These are phyloP conservation scores for Epinotia nisella DNA, from an alignment of 2,888 invertebrate species.

Conservation along the genomic window DNA sequence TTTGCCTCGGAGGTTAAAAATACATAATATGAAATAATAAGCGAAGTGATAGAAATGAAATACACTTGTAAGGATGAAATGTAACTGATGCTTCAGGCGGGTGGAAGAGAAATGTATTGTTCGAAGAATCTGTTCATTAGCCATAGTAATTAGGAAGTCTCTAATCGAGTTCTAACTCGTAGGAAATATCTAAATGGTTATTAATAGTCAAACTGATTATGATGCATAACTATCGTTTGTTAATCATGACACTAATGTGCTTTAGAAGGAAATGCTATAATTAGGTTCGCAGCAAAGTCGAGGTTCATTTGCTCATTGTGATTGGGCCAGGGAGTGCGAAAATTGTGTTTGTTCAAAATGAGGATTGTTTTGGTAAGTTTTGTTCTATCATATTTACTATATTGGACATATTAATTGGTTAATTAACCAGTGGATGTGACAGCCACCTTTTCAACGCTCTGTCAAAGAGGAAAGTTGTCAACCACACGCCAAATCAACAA, in stretches of 20 bases:
- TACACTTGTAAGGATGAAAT: too few relatives aligned
- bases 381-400: background rate
- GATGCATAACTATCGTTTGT: slow-evolving; percentile 28
- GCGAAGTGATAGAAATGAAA: too few relatives aligned
- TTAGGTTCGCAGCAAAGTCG: background rate
- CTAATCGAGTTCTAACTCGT: slow-evolving; percentile 1
- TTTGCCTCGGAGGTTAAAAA: too few relatives aligned
- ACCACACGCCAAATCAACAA: too few relatives aligned
- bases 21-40: too few relatives aligned
- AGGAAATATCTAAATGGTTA: slow-evolving; percentile 30
- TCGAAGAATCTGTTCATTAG: too few relatives aligned
- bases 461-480: too few relatives aligned
- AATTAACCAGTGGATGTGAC: too few relatives aligned
- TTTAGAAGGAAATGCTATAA: slow-evolving; percentile 35
- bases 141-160: background rate
- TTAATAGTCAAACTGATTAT: slow-evolving; percentile 37
- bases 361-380: slow-evolving; percentile 33
- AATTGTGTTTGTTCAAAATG: slow-evolving; percentile 30
- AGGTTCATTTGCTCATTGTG: slow-evolving; percentile 28
- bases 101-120: too few relatives aligned
- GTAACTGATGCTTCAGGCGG: too few relatives aligned
- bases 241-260: slow-evolving; percentile 33
- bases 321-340: slow-evolving; percentile 25
- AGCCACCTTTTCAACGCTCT: too few relatives aligned
- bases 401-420: too few relatives aligned